A percentile compares a stretch with the other conserved stretches of the same genome.
phyloP scores from a whole-genome alignment of 2,797 vertebrate genomes.

The Notolabrus celidotus region DNA sequence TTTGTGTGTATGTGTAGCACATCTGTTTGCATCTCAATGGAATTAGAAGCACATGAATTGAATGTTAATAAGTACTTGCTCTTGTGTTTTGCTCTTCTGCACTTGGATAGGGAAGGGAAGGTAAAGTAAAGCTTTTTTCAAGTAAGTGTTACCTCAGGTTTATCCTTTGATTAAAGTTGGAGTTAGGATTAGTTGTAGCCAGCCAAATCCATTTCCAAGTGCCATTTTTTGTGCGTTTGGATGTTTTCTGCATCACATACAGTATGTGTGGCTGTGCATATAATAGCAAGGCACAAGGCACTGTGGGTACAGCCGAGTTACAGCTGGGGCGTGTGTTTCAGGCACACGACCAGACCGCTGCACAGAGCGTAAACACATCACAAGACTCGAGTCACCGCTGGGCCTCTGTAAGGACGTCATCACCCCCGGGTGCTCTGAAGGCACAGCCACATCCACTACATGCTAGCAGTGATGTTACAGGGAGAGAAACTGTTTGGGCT shows the following conservation, averaged over 20 bases:
- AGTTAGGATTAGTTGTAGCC: conserved; percentile 21
- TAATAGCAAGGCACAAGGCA: conserved; percentile 41
- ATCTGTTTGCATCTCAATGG: conserved; percentile 63
- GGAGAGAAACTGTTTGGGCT: conserved; percentile 31
- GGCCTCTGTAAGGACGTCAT: conserved; percentile 79
- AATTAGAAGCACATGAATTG: conserved; percentile 44
- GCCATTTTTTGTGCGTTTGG: conserved; percentile 6
- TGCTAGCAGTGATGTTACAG: conserved; percentile 26
- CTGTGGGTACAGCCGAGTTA: conserved; percentile 62
- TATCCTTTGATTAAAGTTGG: conserved; percentile 32
- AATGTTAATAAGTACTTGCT: conserved; percentile 59
- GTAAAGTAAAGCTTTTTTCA: conserved; percentile 3
- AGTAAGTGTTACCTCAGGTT: conserved; percentile 16
- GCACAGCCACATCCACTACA: conserved; percentile 60
- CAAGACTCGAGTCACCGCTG: conserved; percentile 72
- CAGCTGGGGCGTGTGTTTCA: conserved; percentile 74
- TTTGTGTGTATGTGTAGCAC: conserved; percentile 32
- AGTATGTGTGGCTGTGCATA: conserved; percentile 36
- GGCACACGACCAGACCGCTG: conserved; percentile 67
- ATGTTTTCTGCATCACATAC: conserved; percentile 14
- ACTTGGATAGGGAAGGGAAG: conserved; percentile 9
- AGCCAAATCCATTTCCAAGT: not conserved
- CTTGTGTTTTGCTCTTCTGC: conserved; percentile 24
- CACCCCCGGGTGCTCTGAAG: conserved; percentile 68
- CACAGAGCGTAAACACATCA: conserved; percentile 81